These are phyloP conservation scores for Cephus nigrinus DNA, from an alignment of 2,888 invertebrate species.

Conservation along the genomic window DNA sequence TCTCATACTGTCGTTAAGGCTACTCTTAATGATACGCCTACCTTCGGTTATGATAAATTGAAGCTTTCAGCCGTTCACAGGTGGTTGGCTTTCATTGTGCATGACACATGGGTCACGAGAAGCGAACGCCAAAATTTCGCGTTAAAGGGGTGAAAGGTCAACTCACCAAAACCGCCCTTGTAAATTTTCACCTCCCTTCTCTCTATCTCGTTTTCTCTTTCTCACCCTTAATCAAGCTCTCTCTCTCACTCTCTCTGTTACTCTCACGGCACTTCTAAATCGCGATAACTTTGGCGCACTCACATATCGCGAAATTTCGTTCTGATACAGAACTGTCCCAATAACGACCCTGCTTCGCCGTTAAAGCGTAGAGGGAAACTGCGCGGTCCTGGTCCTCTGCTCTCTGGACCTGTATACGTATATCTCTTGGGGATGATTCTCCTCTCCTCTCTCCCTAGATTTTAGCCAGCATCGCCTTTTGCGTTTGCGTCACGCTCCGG, in stretches of 20 bases:
- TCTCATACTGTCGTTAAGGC: not conserved
- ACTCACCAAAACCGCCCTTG: not conserved
- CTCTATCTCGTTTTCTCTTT: not conserved
- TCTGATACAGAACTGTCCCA: not conserved
- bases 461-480: constrained; percentile 4
- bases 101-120: constrained; percentile 4
- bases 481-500: constrained; percentile 25
- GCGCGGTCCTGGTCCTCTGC: not conserved
- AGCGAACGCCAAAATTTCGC: not conserved
- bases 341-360: not conserved
- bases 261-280: constrained; percentile 9
- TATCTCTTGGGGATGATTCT: not conserved
- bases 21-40: not conserved
- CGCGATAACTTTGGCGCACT: not conserved
- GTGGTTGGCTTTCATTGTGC: constrained; percentile 37
- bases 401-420: not conserved
- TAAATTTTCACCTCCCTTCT: not conserved
- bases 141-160: not conserved
- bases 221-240: not conserved
- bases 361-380: constrained; percentile 1
- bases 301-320: not conserved
- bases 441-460: constrained; percentile 1
- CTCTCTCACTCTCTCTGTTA: constrained; percentile 15
- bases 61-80: constrained; percentile 25
- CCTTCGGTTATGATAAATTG: not conserved